These are phyloP conservation scores for Euphonia xanthogaster DNA, from an alignment of 2,797 vertebrate genomes.

Conservation along the genomic window DNA sequence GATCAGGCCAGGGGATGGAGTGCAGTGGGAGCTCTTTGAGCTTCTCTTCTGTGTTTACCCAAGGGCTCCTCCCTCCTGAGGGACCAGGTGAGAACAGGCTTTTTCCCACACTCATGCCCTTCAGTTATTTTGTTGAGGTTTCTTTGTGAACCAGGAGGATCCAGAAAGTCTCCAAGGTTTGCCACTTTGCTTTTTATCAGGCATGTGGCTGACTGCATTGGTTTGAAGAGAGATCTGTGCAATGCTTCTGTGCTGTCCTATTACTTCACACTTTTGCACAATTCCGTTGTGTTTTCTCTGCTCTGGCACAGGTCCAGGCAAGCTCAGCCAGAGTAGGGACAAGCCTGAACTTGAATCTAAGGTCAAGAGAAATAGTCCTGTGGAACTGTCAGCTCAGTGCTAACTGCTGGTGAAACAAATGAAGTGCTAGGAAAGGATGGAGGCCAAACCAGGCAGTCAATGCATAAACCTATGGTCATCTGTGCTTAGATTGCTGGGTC, in stretches of 20 bases:
- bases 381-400: not conserved
- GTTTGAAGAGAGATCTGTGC: not conserved
- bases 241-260: not conserved
- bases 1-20: not conserved
- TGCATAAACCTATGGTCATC: not conserved
- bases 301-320: not conserved
- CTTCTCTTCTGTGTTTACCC: not conserved
- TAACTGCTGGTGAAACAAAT: not conserved
- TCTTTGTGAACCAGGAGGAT: not conserved
- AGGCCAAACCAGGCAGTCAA: not conserved
- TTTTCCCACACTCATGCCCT: not conserved
- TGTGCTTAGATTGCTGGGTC: not conserved
- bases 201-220: not conserved
- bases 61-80: not conserved
- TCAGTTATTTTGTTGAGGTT: not conserved
- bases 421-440: not conserved
- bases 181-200: not conserved
- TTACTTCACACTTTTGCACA: not conserved
- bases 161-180: not conserved
- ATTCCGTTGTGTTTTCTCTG: not conserved
- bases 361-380: not conserved
- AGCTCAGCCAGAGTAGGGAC: not conserved
- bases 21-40: not conserved
- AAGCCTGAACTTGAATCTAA: not conserved
- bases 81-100: not conserved